phyloP scores from a whole-genome alignment of 2,797 vertebrate species.

The Coendou prehensilis region DNA sequence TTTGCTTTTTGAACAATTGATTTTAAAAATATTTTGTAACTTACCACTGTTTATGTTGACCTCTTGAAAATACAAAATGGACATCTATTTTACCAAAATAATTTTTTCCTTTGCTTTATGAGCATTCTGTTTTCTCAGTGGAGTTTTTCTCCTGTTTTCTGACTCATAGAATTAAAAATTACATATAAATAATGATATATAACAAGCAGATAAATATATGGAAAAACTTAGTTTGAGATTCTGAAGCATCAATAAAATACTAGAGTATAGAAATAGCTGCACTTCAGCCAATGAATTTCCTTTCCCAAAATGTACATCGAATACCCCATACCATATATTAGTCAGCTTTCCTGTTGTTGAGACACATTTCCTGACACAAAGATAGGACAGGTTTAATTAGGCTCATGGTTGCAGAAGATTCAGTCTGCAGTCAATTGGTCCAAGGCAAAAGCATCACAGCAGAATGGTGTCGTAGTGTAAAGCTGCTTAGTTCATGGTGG shows the following conservation, averaged over 20 bases:
- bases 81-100: slow-evolving; percentile 79
- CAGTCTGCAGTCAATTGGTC: not conserved
- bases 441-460: not conserved
- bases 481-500: not conserved
- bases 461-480: not conserved
- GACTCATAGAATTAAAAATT: slow-evolving; percentile 59
- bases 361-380: not conserved
- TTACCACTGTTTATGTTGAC: slow-evolving; percentile 79
- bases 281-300: not conserved
- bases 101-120: slow-evolving; percentile 63
- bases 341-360: not conserved
- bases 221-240: slow-evolving; percentile 52
- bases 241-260: slow-evolving; percentile 41
- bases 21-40: slow-evolving; percentile 79
- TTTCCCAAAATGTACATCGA: not conserved
- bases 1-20: not conserved
- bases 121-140: slow-evolving; percentile 67
- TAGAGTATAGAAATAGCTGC: not conserved
- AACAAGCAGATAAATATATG: not conserved
- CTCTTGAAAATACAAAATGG: slow-evolving; percentile 74
- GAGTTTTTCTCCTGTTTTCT: slow-evolving; percentile 37
- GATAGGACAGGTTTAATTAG: not conserved
- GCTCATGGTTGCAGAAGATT: not conserved
- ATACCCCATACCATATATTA: not conserved
- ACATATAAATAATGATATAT: not conserved